phyloP scores from a whole-genome alignment of 1,140 invertebrate species.

The Drosophila nigromelanica region DNA sequence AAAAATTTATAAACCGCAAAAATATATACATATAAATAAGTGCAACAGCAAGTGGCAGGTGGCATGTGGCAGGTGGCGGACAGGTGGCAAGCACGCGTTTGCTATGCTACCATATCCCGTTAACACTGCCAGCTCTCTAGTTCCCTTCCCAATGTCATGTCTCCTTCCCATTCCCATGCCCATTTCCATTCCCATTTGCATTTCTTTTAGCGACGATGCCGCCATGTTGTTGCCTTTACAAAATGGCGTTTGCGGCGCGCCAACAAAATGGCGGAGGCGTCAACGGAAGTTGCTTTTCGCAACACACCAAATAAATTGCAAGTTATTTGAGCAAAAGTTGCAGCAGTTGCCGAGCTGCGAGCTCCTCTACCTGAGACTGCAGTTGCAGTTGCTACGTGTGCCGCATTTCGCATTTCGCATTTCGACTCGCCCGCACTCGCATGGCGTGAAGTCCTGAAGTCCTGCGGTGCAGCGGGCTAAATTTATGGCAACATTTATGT shows the following conservation, averaged over 20 bases:
- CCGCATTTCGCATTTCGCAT: constrained; percentile 62
- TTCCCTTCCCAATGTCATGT: neutral
- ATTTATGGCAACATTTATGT: constrained; percentile 83
- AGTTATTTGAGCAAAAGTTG: constrained; percentile 76
- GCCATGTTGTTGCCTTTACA: constrained; percentile 71
- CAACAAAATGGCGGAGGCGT: constrained; percentile 80
- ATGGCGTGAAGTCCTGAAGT: constrained; percentile 4
- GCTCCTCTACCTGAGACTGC: constrained; percentile 48
- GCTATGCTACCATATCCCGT: constrained; percentile 3
- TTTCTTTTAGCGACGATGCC: constrained; percentile 54
- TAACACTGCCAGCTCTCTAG: neutral
- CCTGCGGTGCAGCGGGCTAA: constrained; percentile 66
- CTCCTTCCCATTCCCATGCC: constrained; percentile 1
- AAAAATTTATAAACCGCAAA: constrained; percentile 74
- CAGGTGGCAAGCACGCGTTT: constrained; percentile 21
- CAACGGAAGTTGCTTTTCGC: constrained; percentile 81
- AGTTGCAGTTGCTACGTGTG: constrained; percentile 61
- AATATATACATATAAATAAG: constrained; percentile 71
- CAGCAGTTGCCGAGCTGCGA: constrained; percentile 12
- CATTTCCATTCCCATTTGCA: constrained; percentile 58
- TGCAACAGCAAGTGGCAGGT: constrained; percentile 49
- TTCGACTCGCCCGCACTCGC: neutral
- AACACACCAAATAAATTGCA: constrained; percentile 77
- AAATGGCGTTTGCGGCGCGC: constrained; percentile 76
- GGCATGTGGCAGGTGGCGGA: constrained; percentile 45